Conservation (phyloP, 2,113 vertebrate species). For the Barbus barbus region DNA sequence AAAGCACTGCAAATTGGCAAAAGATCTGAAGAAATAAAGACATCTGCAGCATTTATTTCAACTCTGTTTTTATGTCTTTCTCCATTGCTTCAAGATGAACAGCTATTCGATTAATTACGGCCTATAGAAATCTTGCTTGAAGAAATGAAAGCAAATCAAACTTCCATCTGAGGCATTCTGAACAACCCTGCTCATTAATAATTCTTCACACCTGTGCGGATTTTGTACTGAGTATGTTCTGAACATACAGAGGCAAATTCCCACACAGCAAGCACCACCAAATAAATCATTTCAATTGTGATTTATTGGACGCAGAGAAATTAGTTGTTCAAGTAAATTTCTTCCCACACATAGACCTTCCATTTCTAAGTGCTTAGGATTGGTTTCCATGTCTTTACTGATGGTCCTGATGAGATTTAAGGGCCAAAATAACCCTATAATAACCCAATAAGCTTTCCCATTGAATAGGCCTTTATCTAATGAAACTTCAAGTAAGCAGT, state of each 20-base stretch:
- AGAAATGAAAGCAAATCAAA: conserved; percentile 17
- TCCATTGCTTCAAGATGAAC: conserved; percentile 7
- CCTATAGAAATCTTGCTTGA: neutral
- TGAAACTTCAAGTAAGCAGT: neutral
- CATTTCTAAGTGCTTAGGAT: neutral
- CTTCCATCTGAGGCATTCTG: neutral
- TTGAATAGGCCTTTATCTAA: neutral
- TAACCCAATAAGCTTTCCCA: neutral
- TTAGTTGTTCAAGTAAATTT: neutral
- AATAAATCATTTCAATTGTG: neutral
- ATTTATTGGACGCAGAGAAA: neutral
- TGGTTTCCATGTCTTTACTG: neutral
- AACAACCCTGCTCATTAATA: neutral
- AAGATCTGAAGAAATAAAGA: neutral
- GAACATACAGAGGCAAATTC: neutral
- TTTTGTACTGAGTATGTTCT: neutral
- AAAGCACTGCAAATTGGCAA: conserved; percentile 13
- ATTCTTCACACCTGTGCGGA: neutral
- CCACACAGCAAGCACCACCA: neutral
- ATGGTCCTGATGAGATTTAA: neutral
- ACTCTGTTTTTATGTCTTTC: neutral
- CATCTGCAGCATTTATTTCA: conserved; percentile 5
- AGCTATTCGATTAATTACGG: neutral
- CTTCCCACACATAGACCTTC: neutral
- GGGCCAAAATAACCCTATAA: neutral